Evolutionary conservation across 2,888 invertebrate genomes (phyloP).

Genomic region (Cynaeus angustus): DNA sequence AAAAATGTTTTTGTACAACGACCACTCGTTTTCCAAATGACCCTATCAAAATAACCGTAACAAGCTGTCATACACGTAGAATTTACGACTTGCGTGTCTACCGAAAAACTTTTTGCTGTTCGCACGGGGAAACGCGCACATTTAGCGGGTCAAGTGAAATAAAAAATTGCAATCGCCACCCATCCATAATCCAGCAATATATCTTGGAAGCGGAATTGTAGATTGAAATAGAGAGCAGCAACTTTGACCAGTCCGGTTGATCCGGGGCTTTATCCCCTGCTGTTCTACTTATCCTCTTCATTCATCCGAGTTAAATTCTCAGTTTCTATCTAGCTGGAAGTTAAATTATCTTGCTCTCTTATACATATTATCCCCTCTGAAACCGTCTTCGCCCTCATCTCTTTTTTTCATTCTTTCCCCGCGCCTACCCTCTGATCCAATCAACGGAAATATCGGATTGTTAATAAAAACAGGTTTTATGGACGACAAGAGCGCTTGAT

Average conservation of each 20-base stretch:
- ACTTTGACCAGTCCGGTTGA: slow-evolving; percentile 64
- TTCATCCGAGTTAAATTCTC: slow-evolving; percentile 65
- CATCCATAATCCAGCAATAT: slow-evolving; percentile 66
- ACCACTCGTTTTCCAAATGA: slow-evolving; percentile 6
- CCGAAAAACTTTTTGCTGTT: slow-evolving; percentile 19
- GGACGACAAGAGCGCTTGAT: slow-evolving; percentile 60
- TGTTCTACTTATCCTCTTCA: slow-evolving; percentile 65
- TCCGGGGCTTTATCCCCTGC: slow-evolving; percentile 62
- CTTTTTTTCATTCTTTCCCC: slow-evolving; percentile 23
- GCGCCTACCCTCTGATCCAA: slow-evolving; percentile 41
- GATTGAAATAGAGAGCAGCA: slow-evolving; percentile 66
- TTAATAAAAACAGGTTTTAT: slow-evolving; percentile 65
- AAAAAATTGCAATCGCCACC: slow-evolving; percentile 64
- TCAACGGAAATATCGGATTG: slow-evolving; percentile 54
- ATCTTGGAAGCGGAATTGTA: slow-evolving; percentile 63
- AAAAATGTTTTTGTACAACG: background rate
- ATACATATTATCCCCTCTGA: slow-evolving; percentile 54
- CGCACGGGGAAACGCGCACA: slow-evolving; percentile 22
- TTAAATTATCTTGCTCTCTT: slow-evolving; percentile 56
- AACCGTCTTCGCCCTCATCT: slow-evolving; percentile 38
- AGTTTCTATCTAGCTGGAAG: slow-evolving; percentile 52
- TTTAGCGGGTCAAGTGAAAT: slow-evolving; percentile 43
- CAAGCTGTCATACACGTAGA: slow-evolving; percentile 31
- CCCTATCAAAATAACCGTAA: slow-evolving; percentile 21
- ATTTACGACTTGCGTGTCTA: slow-evolving; percentile 33